Conservation (phyloP, 2,797 vertebrate genomes). For the Rhabdophis nuchalis region DNA sequence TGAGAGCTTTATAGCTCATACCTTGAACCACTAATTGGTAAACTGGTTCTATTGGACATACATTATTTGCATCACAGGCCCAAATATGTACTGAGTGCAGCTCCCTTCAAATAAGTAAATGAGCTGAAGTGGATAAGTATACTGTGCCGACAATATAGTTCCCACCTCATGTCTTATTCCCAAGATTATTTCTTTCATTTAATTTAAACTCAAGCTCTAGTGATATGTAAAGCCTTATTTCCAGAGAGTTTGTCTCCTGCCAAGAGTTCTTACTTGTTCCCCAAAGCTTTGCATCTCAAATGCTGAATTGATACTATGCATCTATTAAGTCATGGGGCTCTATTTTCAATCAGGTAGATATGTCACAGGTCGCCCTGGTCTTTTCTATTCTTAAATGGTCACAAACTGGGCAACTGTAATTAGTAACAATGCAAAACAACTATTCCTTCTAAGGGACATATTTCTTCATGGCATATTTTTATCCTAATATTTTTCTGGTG, state of each 20-base stretch:
- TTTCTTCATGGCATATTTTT: not conserved
- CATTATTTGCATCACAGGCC: not conserved
- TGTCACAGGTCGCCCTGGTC: not conserved
- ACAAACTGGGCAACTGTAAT: not conserved
- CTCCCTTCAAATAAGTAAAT: not conserved
- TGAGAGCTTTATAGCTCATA: not conserved
- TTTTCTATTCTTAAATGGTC: conserved; percentile 1
- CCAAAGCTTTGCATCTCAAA: conserved; percentile 12
- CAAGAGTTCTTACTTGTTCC: conserved; percentile 23
- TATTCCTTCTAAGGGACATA: not conserved
- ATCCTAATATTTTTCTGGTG: not conserved
- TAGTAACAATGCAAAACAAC: not conserved
- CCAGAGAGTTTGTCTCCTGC: conserved; percentile 35
- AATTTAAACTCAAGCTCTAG: conserved; percentile 9
- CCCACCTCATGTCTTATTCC: not conserved
- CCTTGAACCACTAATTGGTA: not conserved
- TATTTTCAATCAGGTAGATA: conserved; percentile 16
- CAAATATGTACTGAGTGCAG: not conserved
- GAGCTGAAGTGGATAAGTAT: not conserved
- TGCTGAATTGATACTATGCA: conserved; percentile 22
- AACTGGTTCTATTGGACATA: not conserved
- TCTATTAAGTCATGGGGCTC: conserved; percentile 19
- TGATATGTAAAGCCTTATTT: conserved; percentile 19
- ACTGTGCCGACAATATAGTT: conserved; percentile 1
- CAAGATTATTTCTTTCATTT: conserved; percentile 29